Evolutionary conservation across 2,797 vertebrate genomes (phyloP).

Genomic region (Parotocinclus haroldoi): DNA sequence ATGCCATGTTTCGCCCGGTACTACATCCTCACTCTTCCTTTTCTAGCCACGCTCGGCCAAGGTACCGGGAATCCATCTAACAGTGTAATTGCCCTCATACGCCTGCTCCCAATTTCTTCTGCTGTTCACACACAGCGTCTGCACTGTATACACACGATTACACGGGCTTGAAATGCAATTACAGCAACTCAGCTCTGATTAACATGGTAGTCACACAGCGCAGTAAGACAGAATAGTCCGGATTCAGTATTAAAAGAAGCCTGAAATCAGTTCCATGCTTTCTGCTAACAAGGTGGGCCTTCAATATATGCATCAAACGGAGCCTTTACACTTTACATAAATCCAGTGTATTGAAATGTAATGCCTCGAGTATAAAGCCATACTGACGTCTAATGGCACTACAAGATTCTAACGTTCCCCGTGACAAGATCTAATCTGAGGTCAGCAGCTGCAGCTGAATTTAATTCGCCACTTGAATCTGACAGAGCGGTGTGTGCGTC

Average conservation of each 20-base stretch:
- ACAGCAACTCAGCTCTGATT: conserved; percentile 39
- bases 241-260: too few relatives aligned
- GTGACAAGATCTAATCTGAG: conserved; percentile 20
- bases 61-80: not conserved
- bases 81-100: conserved; percentile 2
- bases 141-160: conserved; percentile 24
- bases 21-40: not conserved
- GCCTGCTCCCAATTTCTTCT: not conserved
- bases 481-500: conserved; percentile 32
- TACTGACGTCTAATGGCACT: too few relatives aligned
- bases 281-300: not conserved
- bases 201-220: conserved; percentile 23
- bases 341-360: conserved; percentile 1
- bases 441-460: conserved; percentile 36
- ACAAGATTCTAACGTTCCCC: conserved; percentile 14
- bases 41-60: conserved; percentile 9
- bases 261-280: conserved; percentile 7
- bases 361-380: conserved; percentile 1
- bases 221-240: too few relatives aligned
- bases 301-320: too few relatives aligned
- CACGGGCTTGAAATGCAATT: conserved; percentile 20
- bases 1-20: conserved; percentile 3
- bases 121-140: not conserved
- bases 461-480: conserved; percentile 34
- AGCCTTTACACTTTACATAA: too few relatives aligned